Evolutionary conservation across 2,113 vertebrate genomes (phyloP).

Genomic region (Charina bottae): DNA sequence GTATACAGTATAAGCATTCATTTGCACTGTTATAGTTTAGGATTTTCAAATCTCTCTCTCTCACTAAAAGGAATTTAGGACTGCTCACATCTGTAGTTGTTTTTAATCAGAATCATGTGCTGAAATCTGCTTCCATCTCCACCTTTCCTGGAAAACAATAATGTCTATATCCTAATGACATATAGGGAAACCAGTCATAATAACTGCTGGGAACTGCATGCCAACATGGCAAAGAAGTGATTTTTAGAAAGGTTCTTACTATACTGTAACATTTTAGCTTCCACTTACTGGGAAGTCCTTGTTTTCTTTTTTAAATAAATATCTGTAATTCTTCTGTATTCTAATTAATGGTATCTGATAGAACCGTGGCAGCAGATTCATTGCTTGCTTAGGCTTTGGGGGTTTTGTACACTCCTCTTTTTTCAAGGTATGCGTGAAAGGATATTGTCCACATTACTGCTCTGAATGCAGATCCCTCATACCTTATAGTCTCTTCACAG

Average conservation of each 20-base stretch:
- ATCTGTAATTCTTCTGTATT: not conserved
- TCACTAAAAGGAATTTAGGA: not conserved
- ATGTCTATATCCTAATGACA: not conserved
- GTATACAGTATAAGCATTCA: not conserved
- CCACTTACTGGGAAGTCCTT: not conserved
- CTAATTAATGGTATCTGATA: not conserved
- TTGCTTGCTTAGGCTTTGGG: not conserved
- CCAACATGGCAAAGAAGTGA: constrained; percentile 6
- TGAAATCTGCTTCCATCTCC: constrained; percentile 2
- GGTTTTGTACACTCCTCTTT: not conserved
- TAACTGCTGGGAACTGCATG: not conserved
- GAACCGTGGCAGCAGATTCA: not conserved
- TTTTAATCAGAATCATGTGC: constrained; percentile 7
- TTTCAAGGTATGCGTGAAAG: not conserved
- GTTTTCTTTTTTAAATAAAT: not conserved
- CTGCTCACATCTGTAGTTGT: not conserved
- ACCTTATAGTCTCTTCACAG: not conserved
- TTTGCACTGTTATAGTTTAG: not conserved
- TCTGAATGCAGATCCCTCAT: not conserved
- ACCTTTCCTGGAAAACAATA: constrained; percentile 9
- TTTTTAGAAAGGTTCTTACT: not conserved
- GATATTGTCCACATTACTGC: not conserved
- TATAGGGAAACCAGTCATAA: not conserved
- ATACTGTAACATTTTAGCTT: not conserved
- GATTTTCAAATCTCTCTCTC: not conserved